These are phyloP conservation scores for Mimumesa dahlbomi DNA, from an alignment of 2,888 invertebrate genomes.

Conservation along the genomic window DNA sequence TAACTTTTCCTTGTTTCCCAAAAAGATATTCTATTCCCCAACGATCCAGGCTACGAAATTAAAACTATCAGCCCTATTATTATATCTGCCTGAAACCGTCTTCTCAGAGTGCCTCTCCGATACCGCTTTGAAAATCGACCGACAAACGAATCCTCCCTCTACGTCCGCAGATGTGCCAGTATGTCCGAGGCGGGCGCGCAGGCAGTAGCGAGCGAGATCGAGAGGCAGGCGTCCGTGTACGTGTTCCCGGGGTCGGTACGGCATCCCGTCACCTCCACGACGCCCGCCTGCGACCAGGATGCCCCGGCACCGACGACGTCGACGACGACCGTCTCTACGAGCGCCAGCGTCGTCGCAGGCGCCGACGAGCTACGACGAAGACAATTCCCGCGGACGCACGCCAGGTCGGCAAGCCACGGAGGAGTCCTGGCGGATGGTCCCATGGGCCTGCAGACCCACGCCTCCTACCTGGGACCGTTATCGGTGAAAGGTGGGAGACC, in stretches of 20 bases:
- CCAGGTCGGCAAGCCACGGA: constrained; percentile 92
- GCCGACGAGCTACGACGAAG: constrained; percentile 50
- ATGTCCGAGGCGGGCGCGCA: constrained; percentile 87
- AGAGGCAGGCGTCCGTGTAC: constrained; percentile 74
- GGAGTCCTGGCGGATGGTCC: constrained; percentile 82
- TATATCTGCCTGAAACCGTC: too few relatives aligned
- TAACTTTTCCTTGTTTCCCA: too few relatives aligned
- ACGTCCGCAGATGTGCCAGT: constrained; percentile 84
- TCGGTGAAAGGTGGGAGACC: constrained; percentile 82
- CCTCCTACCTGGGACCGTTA: constrained; percentile 46
- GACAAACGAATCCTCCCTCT: too few relatives aligned
- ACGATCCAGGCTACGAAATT: too few relatives aligned
- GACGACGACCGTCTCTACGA: constrained; percentile 38
- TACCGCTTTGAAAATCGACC: background rate
- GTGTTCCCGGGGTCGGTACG: constrained; percentile 71
- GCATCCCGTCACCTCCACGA: too few relatives aligned
- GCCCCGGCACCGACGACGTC: constrained; percentile 36
- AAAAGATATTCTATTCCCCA: too few relatives aligned
- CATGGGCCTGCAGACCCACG: constrained; percentile 56
- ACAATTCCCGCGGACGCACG: constrained; percentile 82
- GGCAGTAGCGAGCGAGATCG: constrained; percentile 75
- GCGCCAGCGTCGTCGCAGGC: constrained; percentile 49
- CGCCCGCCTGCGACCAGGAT: constrained; percentile 5
- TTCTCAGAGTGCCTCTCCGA: too few relatives aligned
- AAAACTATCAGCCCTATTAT: too few relatives aligned